A percentile compares a stretch with the other conserved stretches of the same genome.
Conservation (phyloP, 2,113 vertebrate species). For the Rhinolophus ferrumequinum region DNA sequence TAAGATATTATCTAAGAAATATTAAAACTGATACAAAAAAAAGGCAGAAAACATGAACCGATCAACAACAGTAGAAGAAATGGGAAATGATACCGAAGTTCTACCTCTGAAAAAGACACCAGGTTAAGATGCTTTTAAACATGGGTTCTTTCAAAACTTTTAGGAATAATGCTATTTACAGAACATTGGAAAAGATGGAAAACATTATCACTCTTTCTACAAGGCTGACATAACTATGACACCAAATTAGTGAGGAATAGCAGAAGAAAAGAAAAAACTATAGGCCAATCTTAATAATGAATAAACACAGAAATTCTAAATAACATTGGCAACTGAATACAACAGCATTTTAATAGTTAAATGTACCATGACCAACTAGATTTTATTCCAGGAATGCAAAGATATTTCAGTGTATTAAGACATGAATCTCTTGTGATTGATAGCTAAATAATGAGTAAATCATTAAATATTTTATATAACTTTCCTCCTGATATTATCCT, state of each 20-base stretch:
- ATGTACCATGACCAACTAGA: not conserved
- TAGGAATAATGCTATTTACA: not conserved
- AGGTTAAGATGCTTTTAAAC: not conserved
- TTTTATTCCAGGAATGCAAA: conserved; percentile 23
- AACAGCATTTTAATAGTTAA: conserved; percentile 4
- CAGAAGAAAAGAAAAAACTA: not conserved
- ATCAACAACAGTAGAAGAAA: not conserved
- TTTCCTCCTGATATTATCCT: not conserved
- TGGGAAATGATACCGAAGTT: not conserved
- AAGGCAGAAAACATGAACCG: not conserved
- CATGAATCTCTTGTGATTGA: not conserved
- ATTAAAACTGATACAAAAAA: not conserved
- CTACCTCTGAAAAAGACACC: not conserved
- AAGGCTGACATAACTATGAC: not conserved
- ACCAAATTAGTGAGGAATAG: conserved; percentile 1
- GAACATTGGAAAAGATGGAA: conserved; percentile 23
- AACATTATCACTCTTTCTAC: not conserved
- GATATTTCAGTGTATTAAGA: not conserved
- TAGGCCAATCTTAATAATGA: not conserved
- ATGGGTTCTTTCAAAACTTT: not conserved
- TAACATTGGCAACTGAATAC: not conserved
- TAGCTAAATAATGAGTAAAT: conserved; percentile 14
- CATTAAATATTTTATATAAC: not conserved
- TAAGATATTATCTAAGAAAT: not conserved
- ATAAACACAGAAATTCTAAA: not conserved